Conservation (phyloP, 2,113 vertebrate genomes). For the Tricholaema leucomelas region DNA sequence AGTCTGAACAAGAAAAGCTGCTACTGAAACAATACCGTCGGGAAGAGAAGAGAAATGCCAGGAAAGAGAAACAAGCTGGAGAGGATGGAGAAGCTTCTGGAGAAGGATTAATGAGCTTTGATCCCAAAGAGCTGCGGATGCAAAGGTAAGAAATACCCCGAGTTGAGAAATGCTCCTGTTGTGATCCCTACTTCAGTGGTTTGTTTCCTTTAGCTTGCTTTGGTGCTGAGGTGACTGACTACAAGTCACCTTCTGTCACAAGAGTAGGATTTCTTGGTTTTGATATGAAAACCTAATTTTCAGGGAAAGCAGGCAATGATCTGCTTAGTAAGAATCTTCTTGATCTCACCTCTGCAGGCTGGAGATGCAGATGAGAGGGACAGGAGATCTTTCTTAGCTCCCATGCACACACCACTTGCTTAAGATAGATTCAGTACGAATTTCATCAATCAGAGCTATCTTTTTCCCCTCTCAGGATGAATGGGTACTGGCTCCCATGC, state of each 20-base stretch:
- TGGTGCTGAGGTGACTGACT: constrained; percentile 32
- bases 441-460: constrained; percentile 24
- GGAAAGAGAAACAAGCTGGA: constrained; percentile 82
- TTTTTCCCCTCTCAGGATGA: constrained; percentile 38
- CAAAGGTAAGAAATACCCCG: constrained; percentile 84
- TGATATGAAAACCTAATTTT: constrained; percentile 75
- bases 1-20: constrained; percentile 93
- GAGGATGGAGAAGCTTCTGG: constrained; percentile 83
- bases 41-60: constrained; percentile 90
- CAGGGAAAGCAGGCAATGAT: constrained; percentile 72
- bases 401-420: neutral
- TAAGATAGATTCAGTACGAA: neutral
- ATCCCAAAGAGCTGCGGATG: constrained; percentile 89
- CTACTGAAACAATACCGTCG: constrained; percentile 91
- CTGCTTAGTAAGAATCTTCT: constrained; percentile 84
- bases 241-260: constrained; percentile 55
- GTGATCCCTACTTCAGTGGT: constrained; percentile 50
- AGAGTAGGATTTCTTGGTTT: constrained; percentile 54
- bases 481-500: constrained; percentile 49
- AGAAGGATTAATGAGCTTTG: constrained; percentile 82
- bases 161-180: constrained; percentile 44
- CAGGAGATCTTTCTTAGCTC: constrained; percentile 68
- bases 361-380: constrained; percentile 74
- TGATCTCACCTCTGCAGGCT: constrained; percentile 65
- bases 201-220: constrained; percentile 48